Conservation (phyloP, 2,888 invertebrate genomes). For the Pristionchus arcanus region DNA sequence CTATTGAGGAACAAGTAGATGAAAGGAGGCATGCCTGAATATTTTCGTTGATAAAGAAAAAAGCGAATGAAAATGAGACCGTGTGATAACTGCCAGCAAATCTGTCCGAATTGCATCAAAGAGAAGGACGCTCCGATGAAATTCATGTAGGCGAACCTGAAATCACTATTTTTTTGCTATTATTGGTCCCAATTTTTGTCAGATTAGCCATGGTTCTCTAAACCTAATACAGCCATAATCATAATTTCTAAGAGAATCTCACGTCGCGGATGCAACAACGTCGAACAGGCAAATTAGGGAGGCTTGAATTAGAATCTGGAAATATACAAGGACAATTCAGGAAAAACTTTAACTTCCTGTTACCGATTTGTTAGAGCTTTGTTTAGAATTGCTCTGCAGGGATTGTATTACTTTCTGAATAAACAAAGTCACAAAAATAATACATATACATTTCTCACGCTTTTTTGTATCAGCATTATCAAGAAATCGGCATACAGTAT, state of each 20-base stretch:
- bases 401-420: neutral
- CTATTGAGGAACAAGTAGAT: neutral
- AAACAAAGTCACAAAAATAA: neutral
- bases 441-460: neutral
- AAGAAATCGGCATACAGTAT: neutral
- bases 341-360: neutral
- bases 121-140: neutral
- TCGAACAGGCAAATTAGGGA: conserved; percentile 17
- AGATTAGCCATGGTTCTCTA: too few relatives aligned
- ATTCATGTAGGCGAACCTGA: conserved; percentile 10
- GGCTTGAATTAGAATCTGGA: conserved; percentile 4
- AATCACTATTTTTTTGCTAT: neutral
- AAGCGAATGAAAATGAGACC: neutral
- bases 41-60: neutral
- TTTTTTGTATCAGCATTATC: neutral
- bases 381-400: neutral
- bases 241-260: neutral
- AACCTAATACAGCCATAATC: too few relatives aligned
- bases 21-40: neutral
- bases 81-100: conserved; percentile 3
- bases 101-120: neutral
- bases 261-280: neutral
- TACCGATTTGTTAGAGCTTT: neutral
- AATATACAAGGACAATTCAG: neutral
- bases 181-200: too few relatives aligned